Percentiles rank a stretch among this genome's conserved stretches.
phyloP scores from a whole-genome alignment of 2,113 vertebrate species.

The Strix aluco region DNA sequence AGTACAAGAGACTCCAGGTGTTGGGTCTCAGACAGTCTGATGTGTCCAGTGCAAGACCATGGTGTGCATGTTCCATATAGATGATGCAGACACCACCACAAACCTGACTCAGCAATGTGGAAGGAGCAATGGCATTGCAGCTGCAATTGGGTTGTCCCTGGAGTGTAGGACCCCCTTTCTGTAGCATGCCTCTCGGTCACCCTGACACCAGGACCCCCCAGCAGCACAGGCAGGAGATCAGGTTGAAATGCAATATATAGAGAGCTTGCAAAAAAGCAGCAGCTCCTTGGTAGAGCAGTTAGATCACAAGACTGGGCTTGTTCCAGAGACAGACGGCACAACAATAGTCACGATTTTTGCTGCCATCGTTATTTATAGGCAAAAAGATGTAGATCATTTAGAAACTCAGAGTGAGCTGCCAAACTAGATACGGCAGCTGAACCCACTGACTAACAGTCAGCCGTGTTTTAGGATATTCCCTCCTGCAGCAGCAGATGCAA shows the following conservation, averaged over 20 bases:
- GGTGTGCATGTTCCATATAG: not conserved
- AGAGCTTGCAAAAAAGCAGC: not conserved
- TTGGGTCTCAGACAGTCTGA: not conserved
- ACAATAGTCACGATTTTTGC: conserved; percentile 15
- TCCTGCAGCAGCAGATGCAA: conserved; percentile 12
- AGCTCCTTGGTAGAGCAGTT: not conserved
- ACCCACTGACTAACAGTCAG: not conserved
- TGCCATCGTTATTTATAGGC: conserved; percentile 5
- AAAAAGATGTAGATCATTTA: conserved; percentile 18
- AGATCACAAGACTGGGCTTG: not conserved
- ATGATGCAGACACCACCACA: not conserved
- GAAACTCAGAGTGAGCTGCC: conserved; percentile 20
- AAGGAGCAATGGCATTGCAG: not conserved
- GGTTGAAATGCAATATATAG: not conserved
- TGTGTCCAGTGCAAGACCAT: not conserved
- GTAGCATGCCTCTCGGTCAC: not conserved
- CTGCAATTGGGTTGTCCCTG: not conserved
- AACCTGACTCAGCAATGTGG: not conserved
- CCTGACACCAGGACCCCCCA: not conserved
- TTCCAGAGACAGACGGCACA: not conserved
- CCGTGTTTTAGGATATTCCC: not conserved
- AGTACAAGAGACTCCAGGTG: not conserved
- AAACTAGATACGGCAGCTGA: not conserved
- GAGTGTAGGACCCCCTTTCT: not conserved
- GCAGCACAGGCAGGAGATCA: not conserved